Evolutionary conservation across 2,888 invertebrate genomes (phyloP).

Genomic region (Catocala sponsa): DNA sequence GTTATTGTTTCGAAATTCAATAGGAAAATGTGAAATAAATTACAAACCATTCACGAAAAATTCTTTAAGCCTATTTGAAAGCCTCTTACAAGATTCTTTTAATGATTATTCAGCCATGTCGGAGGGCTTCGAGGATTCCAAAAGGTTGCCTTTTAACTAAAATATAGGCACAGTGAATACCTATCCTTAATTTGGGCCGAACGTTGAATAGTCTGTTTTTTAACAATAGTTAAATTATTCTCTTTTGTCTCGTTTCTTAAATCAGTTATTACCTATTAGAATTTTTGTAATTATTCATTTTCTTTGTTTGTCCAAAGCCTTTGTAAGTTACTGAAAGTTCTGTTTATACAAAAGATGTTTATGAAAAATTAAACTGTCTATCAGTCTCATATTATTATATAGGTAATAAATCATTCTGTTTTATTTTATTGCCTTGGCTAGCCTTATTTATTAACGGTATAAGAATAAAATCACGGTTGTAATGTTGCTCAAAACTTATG

Average conservation of each 20-base stretch:
- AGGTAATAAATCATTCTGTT: too few species aligned
- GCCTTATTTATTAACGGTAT: too few species aligned
- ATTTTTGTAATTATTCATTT: conserved; percentile 10
- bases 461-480: too few species aligned
- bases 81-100: background rate
- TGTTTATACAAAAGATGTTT: background rate
- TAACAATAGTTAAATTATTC: conserved; percentile 1
- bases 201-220: background rate
- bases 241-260: conserved; percentile 15
- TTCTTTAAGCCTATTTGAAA: conserved; percentile 2
- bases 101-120: conserved; percentile 2
- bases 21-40: background rate
- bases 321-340: background rate
- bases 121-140: background rate
- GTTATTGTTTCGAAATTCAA: too few species aligned
- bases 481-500: too few species aligned
- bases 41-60: background rate
- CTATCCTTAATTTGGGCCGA: background rate
- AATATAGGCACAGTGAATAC: background rate
- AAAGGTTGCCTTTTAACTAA: conserved; percentile 1
- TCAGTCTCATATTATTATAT: too few species aligned
- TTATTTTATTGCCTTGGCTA: too few species aligned
- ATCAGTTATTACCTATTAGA: conserved; percentile 14
- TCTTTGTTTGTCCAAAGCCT: conserved; percentile 1
- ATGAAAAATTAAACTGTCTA: background rate